A percentile compares a stretch with the other conserved stretches of the same genome.
Evolutionary conservation across 2,113 vertebrate genomes (phyloP).

Genomic region (Gallinago media): DNA sequence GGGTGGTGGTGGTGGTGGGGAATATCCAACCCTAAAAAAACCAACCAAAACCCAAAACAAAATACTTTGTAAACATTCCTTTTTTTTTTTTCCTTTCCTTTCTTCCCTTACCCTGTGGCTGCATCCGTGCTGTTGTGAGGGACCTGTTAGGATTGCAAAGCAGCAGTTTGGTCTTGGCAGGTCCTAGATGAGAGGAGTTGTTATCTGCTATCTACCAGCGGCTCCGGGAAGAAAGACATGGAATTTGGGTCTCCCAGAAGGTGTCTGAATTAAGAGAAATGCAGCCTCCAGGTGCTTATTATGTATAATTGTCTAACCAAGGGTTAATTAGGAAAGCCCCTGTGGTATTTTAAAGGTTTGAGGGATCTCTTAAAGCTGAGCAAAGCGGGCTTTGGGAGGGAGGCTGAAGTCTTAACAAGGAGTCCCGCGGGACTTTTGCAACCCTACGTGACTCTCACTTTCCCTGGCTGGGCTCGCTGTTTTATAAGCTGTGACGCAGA

Average conservation of each 20-base stretch:
- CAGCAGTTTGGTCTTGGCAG: not conserved
- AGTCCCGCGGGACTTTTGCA: not conserved
- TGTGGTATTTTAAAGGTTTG: slow-evolving; percentile 11
- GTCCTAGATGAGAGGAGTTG: not conserved
- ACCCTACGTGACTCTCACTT: not conserved
- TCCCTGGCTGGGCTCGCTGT: not conserved
- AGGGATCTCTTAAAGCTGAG: not conserved
- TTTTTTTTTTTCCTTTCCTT: not conserved
- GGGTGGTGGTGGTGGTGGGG: not conserved
- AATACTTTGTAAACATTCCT: accelerated
- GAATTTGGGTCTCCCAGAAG: slow-evolving; percentile 14
- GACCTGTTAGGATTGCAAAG: not conserved
- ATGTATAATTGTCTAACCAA: not conserved
- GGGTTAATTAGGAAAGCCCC: slow-evolving; percentile 48
- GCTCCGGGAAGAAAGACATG: not conserved
- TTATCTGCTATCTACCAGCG: slow-evolving; percentile 8
- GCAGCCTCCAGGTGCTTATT: slow-evolving; percentile 24
- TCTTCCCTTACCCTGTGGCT: not conserved
- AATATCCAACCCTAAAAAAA: not conserved
- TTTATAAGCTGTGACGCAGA: slow-evolving; percentile 1
- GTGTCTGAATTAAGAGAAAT: slow-evolving; percentile 1
- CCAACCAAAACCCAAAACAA: not conserved
- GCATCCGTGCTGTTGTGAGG: accelerated
- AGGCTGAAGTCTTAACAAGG: not conserved
- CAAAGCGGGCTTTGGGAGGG: not conserved